phyloP scores from a whole-genome alignment of 2,113 vertebrate species.

The Oplegnathus fasciatus region DNA sequence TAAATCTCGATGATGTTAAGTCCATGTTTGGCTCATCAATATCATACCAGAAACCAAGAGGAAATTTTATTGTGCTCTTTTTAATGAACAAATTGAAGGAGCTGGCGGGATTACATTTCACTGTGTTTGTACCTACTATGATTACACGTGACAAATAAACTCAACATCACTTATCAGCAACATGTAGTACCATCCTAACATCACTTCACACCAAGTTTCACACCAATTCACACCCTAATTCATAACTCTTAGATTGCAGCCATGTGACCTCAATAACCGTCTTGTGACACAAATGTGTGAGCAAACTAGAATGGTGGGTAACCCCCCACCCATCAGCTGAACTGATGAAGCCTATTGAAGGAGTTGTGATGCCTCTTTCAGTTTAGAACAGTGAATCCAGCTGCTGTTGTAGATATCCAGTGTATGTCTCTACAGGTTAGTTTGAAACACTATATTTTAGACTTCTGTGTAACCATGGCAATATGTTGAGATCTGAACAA shows the following conservation, averaged over 20 bases:
- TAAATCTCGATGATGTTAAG: neutral
- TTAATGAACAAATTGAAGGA: too few species aligned
- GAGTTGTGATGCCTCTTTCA: neutral
- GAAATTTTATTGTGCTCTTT: too few species aligned
- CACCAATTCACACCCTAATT: neutral
- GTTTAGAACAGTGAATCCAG: neutral
- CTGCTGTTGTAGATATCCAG: neutral
- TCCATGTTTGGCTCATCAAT: neutral
- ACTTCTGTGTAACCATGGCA: neutral
- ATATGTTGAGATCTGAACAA: neutral
- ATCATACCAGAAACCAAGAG: too few species aligned
- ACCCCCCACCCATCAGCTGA: neutral
- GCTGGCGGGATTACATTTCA: too few species aligned
- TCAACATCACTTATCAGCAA: neutral
- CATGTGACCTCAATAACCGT: neutral
- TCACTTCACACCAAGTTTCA: constrained; percentile 1
- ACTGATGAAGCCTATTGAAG: neutral
- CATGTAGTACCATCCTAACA: neutral
- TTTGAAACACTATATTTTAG: neutral
- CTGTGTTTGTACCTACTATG: too few species aligned
- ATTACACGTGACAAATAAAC: too few species aligned
- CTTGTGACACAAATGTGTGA: neutral
- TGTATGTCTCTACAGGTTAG: neutral
- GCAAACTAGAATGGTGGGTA: neutral
- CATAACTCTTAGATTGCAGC: neutral